Base-by-base conservation (phyloP, 2,888 invertebrate species). In the Meloe dianella region DNA sequence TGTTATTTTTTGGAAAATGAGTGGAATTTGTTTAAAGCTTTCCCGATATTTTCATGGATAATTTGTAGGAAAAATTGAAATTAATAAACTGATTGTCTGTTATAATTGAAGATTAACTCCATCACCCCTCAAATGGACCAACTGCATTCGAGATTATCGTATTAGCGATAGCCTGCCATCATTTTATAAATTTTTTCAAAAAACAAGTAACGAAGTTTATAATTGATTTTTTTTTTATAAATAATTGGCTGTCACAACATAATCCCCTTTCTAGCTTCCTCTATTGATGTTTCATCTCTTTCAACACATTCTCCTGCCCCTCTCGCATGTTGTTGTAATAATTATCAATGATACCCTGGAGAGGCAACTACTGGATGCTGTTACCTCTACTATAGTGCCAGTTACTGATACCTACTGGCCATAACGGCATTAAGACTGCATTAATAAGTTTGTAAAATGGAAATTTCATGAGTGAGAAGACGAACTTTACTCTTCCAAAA, bases 341-440 rank as follows among this genome's bases (percentile, higher is more conserved):
- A 83, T 83, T 82, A 83, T 82, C 83, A 83, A 83, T 82, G 82
- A 81, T 80, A 71, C 83, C 80, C 80, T 62, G 51, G 82, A 80
- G 82, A 81, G 80, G 51, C 5, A 9, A 7, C 32, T 80, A 75
- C 14, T 10, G 51, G 51, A 22, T 22, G 75, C 77, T 77, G 78
- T 79, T 81, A 79, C 77, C 77, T 78, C 74, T 71, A 74, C 74
- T 71, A 68, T 68, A 60, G 65, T 35, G 61, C 61, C 67, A 63
- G 62, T 68, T 71, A 68, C 60, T 66, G 64, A 69, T 69, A 68
- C 66, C 70, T 68, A 69, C 57, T 61, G 66, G 70, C 68, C 63
- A 66, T 67, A 62, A 62, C 61, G 35, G 54, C 58, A 67, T 72
- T 67, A 64, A 67, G 64, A 69, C 65, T 64, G 22, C 22, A 60